phyloP scores from a whole-genome alignment of 2,113 vertebrate genomes.

The Percopsis transmontana region DNA sequence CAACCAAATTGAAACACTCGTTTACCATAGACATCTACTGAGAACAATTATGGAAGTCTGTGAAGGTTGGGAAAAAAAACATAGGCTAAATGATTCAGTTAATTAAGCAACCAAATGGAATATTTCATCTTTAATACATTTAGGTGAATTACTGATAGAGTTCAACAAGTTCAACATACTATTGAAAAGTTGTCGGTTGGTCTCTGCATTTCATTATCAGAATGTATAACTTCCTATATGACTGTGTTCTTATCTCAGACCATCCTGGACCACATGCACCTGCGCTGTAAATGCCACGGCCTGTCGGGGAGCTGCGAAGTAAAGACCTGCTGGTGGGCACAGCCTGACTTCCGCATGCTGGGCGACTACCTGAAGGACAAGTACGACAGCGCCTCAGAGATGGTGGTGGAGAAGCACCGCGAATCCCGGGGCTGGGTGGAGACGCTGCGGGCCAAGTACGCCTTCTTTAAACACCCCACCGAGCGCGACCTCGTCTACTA shows the following conservation, averaged over 20 bases:
- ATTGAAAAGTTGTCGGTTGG: no score
- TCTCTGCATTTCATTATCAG: no score
- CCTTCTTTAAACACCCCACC: conserved; percentile 94
- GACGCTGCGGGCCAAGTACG: conserved; percentile 93
- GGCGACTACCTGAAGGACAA: conserved; percentile 98
- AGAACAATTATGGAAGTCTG: no score
- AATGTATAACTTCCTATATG: background rate
- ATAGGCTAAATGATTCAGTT: no score
- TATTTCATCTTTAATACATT: no score
- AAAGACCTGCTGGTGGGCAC: conserved; percentile 99
- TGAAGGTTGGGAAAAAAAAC: no score
- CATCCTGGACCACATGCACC: conserved; percentile 97
- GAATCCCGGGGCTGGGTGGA: conserved; percentile 98
- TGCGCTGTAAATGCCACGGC: conserved; percentile 97
- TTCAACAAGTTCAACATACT: no score
- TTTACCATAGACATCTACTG: no score
- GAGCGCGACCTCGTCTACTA: conserved; percentile 98
- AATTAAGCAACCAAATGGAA: no score
- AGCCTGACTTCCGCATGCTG: conserved; percentile 93
- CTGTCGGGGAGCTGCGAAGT: conserved; percentile 97
- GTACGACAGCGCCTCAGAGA: conserved; percentile 98
- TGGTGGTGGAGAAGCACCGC: conserved; percentile 97
- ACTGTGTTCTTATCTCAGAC: conserved; percentile 75
- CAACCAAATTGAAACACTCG: no score
- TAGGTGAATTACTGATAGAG: no score